Evolutionary conservation across 2,113 vertebrate genomes (phyloP), one percentile per base, ranked within the genome.

Genomic region (Pedetes capensis): DNA sequence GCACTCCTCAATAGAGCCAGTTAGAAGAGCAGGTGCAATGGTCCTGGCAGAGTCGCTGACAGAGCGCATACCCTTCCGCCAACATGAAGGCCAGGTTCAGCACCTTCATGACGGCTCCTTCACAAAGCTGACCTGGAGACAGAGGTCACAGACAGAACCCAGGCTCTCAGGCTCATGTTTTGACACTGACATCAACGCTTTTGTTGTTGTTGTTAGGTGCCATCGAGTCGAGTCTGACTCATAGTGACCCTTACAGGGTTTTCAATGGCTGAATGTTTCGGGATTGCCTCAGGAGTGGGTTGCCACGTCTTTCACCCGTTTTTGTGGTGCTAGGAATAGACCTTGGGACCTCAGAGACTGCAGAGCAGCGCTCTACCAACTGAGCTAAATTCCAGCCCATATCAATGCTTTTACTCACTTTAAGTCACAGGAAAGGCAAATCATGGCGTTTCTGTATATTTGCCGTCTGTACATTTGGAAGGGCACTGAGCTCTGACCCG

Each of bases 91-190:
- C 99, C 61, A 99, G 97, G 97, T 99, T 99, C 69, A 99, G 98
- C 64, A 99, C 99, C 97, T 99, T 99, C 99, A 99, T 99, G 97
- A 99, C 99, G 51, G 99, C 99, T 97, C 99, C 99, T 99, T 99
- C 95, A 99, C 99, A 97, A 99, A 99, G 98, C 99, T 99, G 96
- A 99, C 99, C 99, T 99, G 83, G 27, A 91, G 86, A 92, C 34
- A n/a, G 97, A 93, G 98, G 94, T 85, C 17, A 32, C 18, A 29
- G 94, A 90, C 94, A 93, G 79, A 97, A 94, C 3, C 93, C 1
- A n/a, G 49, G 57, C 49, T 55, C 34, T 0, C n/a, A n/a, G 51
- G 75, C 68, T 23, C n/a, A 17, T 7, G 22, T 42, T 10, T 84
- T 44, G 13, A 55, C n/a, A 76, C 0, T 0, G 42, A 87, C 5